A percentile compares a stretch with the other conserved stretches of the same genome.
These are phyloP conservation scores for Sylvicapra grimmia DNA, from an alignment of 2,113 vertebrate genomes.

Conservation along the genomic window DNA sequence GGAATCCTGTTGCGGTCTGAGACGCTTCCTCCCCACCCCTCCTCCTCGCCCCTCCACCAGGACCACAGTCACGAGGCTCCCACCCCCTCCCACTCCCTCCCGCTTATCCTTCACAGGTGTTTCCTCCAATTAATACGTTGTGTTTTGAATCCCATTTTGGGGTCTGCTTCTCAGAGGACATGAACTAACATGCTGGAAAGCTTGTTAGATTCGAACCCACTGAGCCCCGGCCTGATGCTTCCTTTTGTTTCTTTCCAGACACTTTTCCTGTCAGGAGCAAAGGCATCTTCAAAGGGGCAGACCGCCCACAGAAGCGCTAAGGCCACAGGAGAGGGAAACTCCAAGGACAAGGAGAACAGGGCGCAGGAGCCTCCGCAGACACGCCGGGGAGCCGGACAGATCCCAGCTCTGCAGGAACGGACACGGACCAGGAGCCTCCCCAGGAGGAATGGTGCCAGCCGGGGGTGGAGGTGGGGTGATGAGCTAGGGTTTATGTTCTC, in stretches of 20 bases:
- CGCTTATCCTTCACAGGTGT: background rate
- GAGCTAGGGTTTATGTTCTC: background rate
- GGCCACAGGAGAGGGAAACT: background rate
- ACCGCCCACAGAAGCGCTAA: background rate
- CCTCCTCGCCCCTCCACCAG: background rate
- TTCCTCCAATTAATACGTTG: background rate
- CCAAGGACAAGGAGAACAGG: background rate
- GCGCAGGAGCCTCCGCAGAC: background rate
- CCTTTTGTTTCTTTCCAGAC: background rate
- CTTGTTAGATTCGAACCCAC: background rate
- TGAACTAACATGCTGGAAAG: background rate
- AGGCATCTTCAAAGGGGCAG: background rate
- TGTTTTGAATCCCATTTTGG: background rate
- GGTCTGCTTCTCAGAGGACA: background rate
- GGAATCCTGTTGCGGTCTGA: fast-evolving
- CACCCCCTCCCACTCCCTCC: background rate
- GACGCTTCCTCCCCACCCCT: background rate
- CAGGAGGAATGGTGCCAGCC: background rate
- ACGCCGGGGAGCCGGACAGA: background rate
- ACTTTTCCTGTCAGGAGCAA: background rate
- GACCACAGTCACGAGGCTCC: background rate
- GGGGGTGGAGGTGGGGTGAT: fast-evolving
- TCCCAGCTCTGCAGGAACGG: background rate
- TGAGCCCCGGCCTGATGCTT: background rate
- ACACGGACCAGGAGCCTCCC: fast-evolving